Base-by-base conservation (phyloP, 2,888 invertebrate species). In the Chesias legatella region DNA sequence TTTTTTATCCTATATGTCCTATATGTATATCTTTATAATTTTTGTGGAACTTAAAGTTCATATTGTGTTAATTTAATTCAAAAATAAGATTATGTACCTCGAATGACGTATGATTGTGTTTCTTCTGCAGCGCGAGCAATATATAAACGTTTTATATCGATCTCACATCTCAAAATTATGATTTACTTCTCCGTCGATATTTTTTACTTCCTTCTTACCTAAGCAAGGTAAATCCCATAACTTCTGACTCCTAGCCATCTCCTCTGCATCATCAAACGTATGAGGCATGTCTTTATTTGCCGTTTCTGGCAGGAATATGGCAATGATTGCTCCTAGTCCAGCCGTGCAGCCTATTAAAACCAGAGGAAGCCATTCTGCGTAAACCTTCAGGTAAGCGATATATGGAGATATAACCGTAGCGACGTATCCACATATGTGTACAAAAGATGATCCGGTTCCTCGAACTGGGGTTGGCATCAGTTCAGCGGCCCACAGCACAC, bases 191-290 rank as follows among this genome's bases (percentile, higher is more conserved):
- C 48, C 39, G 60, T 58, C 31, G 49, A 40, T 21, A 9, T 28
- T 27, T 24, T 39, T n/a, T n/a, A n/a, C 7, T 29, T 59, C 38
- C 43, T 33, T 46, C 37, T 56, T 62, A 40, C 50, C 55, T 28
- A 70, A 48, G 57, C 53, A 72, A n/a, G 77, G 76, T 9, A 81
- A 46, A 17, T 75, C 75, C 48, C 75, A 73, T 17, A 76, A 58
- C 7, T 57, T 65, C 29, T 68, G 68, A 11, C 56, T 65, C 24
- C 32, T 65, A 0, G 73, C 58, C 23, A 85, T 41, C 3, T 54
- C 46, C 44, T 83, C 83, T 1, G 82, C 72, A 23, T 78, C 80
- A 6, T 79, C 75, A 53, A 83, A 83, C 0, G 79, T 74, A 41
- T 83, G 78, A 0, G 84, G 84, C 70, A 84, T 69, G 36, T 78